These are phyloP conservation scores for Mormyrus lacerda DNA, from an alignment of 2,113 vertebrate species.

Conservation along the genomic window DNA sequence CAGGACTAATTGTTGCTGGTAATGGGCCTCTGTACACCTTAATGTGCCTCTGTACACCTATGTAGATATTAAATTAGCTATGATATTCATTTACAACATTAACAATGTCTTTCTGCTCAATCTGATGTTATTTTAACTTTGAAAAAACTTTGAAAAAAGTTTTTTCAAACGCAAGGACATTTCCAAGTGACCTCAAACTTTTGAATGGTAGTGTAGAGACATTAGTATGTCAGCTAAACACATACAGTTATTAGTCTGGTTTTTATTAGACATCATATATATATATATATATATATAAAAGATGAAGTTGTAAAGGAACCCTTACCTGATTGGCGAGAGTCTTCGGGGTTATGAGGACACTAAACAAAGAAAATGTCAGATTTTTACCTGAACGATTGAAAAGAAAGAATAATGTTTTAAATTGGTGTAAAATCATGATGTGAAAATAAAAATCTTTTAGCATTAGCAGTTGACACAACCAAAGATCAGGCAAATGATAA, in stretches of 20 bases:
- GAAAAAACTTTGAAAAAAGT: no score
- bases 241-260: background rate
- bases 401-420: background rate
- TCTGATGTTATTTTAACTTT: no score
- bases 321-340: background rate
- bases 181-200: no score
- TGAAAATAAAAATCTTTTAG: background rate
- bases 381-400: background rate
- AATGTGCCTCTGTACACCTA: no score
- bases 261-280: background rate
- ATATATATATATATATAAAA: background rate
- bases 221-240: background rate
- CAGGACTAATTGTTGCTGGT: no score
- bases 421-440: background rate
- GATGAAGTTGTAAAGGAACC: background rate
- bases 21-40: no score
- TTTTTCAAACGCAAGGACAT: no score
- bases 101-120: no score
- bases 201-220: background rate
- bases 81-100: no score
- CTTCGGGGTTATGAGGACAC: background rate
- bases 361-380: background rate
- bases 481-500: background rate
- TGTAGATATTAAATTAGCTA: no score
- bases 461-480: background rate